Base-by-base conservation (phyloP, 2,113 vertebrate genomes). In the Thinocorus orbignyianus region DNA sequence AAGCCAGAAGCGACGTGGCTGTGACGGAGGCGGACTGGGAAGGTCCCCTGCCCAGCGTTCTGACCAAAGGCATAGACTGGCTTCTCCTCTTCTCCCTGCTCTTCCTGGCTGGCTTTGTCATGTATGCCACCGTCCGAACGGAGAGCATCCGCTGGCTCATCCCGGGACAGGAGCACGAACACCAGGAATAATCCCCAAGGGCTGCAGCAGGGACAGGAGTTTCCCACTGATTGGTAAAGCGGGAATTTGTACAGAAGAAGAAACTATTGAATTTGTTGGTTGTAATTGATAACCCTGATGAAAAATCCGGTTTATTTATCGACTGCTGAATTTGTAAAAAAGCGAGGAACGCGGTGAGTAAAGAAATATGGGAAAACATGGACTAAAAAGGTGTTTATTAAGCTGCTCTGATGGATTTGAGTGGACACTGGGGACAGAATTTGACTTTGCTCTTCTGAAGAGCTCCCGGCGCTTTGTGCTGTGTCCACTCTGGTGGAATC, bases 61-160 rank as follows among this genome's bases (percentile, higher is more conserved):
- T 99, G 11, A 97, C 98, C 6, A 99, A 97, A 92, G 98, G 99
- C 92, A 98, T 99, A 19, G 99, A 99, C 96, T 99, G 99, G 99
- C 96, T 99, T 82, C 98, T 99, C 4, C 99, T 99, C 44, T 99
- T 99, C 91, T 99, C 99, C 4, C 83, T 99, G 84, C 97, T 99
- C 69, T 99, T 99, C 96, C 98, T 99, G 96, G 97, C 98, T 4
- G 96, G 97, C 78, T 99, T 99, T 76, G 97, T 98, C 19, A 20
- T 98, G 72, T 99, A 99, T 1, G 99, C 99, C 23, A 98, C 99
- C 28, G 31, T 99, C 42, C 98, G 98, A n/a, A 99, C 99, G 0
- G 99, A 99, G 94, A 99, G 98, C 95, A 99, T 99, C 84, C 98
- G 99, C 5, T 99, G 99, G 99, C 98, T 99, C 35, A 99, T 99